Base-by-base conservation (phyloP, 1,140 invertebrate genomes). In the Drosophila hydei region DNA sequence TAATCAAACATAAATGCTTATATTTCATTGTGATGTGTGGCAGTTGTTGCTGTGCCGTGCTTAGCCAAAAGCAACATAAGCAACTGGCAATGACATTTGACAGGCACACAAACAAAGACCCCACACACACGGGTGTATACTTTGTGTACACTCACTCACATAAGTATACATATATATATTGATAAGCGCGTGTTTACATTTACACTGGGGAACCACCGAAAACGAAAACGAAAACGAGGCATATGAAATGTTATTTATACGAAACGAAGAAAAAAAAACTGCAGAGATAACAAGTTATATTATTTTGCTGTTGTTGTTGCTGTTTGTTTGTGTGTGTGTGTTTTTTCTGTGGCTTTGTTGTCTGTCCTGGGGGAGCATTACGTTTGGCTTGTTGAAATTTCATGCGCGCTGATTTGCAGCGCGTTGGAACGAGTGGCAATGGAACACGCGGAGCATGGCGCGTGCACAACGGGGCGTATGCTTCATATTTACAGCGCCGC, bases 41-140 rank as follows among this genome's bases (percentile, higher is more conserved):
- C 52, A 77, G 74, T 60, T 72, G 75, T 54, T 63, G 63, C 52
- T 81, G 73, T 51, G 30, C 27, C 16, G 33, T 40, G 60, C 77
- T 80, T 81, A 88, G 63, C 72, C 67, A 71, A 77, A 77, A 85
- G 81, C 77, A 77, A 77, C 77, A 85, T 72, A 81, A 81, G 77
- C 81, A 72, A 85, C 81, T 85, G 81, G 65, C 81, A 85, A 72
- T 85, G 81, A 81, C 81, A 85, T 77, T 85, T 87, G 81, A 85
- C 81, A 85, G 74, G 18, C 55, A 33, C 50, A 62, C 40, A 54
- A 36, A 51, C 18, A 12, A 18, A 30, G 33, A 59, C 52, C 12
- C 7, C 12, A 4, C n/a, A 60, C 23, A 5, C 30, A 4, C 27
- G 33, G 38, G 25, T 33, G 30, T 51, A 18, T 55, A 54, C 38